These are phyloP conservation scores for Mycalesis mineus DNA, from an alignment of 2,888 invertebrate species.

Conservation along the genomic window DNA sequence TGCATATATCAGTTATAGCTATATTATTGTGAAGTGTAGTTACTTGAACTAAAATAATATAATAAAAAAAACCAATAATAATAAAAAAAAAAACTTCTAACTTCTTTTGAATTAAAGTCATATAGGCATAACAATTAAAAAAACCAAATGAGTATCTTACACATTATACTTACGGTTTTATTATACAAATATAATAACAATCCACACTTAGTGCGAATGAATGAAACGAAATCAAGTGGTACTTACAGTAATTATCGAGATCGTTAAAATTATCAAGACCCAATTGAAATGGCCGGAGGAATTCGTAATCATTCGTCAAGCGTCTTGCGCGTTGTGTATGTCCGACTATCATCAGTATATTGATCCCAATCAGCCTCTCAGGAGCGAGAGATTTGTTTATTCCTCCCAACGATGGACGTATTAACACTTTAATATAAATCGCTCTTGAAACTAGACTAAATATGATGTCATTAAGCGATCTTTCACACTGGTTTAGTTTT, in stretches of 20 bases:
- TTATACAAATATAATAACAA: too few relatives aligned
- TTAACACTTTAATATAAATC: slow-evolving; percentile 26
- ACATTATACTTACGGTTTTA: too few relatives aligned
- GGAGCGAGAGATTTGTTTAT: slow-evolving; percentile 4
- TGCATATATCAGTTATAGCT: too few relatives aligned
- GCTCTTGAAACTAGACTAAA: slow-evolving; percentile 43
- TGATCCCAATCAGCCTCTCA: background rate
- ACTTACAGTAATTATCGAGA: background rate
- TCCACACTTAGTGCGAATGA: too few relatives aligned
- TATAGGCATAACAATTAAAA: too few relatives aligned
- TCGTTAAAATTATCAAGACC: slow-evolving; percentile 1
- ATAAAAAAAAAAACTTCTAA: too few relatives aligned
- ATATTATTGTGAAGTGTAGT: too few relatives aligned
- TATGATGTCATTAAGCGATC: slow-evolving; percentile 45
- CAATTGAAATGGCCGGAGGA: background rate
- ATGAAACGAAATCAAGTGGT: background rate
- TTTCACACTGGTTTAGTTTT: background rate
- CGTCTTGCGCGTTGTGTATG: background rate
- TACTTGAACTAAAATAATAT: too few relatives aligned
- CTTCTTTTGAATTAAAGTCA: too few relatives aligned
- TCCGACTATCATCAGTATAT: background rate
- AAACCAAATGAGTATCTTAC: too few relatives aligned
- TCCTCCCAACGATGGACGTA: slow-evolving; percentile 33
- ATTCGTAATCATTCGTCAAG: slow-evolving; percentile 8
- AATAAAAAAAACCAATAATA: too few relatives aligned